phyloP scores from a whole-genome alignment of 2,113 vertebrate species.

The Oryzias javanicus region DNA sequence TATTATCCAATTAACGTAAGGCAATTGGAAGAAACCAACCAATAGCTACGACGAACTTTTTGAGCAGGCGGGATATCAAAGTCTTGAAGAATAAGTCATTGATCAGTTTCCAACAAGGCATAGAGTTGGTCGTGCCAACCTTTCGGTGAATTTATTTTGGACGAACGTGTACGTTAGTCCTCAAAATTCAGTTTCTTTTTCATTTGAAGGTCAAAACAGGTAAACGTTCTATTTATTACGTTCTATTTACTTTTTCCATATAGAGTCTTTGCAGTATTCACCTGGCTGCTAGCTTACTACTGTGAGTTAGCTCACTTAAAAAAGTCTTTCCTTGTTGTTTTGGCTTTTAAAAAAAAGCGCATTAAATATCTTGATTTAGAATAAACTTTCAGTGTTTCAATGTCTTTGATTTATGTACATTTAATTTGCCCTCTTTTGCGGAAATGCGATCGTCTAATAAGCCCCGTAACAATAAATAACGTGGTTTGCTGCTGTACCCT shows the following conservation, averaged over 20 bases:
- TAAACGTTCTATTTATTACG: constrained; percentile 25
- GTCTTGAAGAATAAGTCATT: constrained; percentile 80
- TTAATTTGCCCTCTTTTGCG: too few relatives aligned
- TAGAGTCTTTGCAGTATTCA: constrained; percentile 16
- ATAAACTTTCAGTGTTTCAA: too few relatives aligned
- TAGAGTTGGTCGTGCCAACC: constrained; percentile 49
- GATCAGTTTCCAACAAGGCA: constrained; percentile 65
- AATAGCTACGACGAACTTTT: constrained; percentile 31
- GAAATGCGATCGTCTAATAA: too few relatives aligned
- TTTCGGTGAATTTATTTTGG: constrained; percentile 27
- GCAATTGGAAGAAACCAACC: not conserved
- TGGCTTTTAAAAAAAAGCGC: not conserved
- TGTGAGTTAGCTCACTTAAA: constrained; percentile 62
- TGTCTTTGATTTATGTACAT: too few relatives aligned
- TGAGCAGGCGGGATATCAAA: constrained; percentile 70
- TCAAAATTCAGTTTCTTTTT: constrained; percentile 41
- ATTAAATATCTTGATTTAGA: too few relatives aligned
- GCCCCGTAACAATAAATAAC: constrained; percentile 21
- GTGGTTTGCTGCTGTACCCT: constrained; percentile 40
- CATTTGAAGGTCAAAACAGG: constrained; percentile 58
- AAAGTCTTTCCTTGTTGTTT: constrained; percentile 47
- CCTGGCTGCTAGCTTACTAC: constrained; percentile 43
- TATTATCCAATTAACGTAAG: constrained; percentile 33
- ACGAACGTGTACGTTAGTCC: constrained; percentile 29
- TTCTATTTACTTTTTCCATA: constrained; percentile 27